phyloP scores from a whole-genome alignment of 2,797 vertebrate species.

The Craterocephalus amniculus region DNA sequence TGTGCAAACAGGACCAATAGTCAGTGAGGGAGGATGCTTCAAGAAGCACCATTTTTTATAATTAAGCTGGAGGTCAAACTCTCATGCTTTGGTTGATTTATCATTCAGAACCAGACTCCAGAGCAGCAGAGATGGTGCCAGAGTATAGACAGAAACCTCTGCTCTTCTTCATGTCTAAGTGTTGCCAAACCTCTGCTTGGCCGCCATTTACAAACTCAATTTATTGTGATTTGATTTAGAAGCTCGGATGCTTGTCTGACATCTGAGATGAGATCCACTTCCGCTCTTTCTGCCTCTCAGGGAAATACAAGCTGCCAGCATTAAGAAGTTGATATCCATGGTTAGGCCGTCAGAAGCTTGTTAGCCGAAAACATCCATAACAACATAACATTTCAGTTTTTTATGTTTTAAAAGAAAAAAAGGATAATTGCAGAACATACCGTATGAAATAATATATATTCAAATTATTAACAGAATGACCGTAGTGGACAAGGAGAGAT shows the following conservation, averaged over 20 bases:
- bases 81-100: slow-evolving; percentile 38
- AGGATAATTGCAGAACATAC: background rate
- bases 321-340: slow-evolving; percentile 41
- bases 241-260: slow-evolving; percentile 65
- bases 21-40: slow-evolving; percentile 6
- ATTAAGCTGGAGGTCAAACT: slow-evolving; percentile 27
- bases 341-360: slow-evolving; percentile 10
- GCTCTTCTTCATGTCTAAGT: slow-evolving; percentile 4
- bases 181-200: slow-evolving; percentile 50
- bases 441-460: background rate
- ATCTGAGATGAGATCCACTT: slow-evolving; percentile 56
- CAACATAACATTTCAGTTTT: background rate
- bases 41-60: slow-evolving; percentile 15
- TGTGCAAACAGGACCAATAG: background rate
- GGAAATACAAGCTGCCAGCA: slow-evolving; percentile 54
- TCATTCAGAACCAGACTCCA: slow-evolving; percentile 26
- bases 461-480: background rate
- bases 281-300: slow-evolving; percentile 32
- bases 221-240: slow-evolving; percentile 72
- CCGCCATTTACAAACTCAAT: slow-evolving; percentile 75
- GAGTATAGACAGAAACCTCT: slow-evolving; percentile 27
- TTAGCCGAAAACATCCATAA: slow-evolving; percentile 11
- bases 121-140: slow-evolving; percentile 28
- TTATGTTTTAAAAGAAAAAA: background rate
- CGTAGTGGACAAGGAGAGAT: background rate